A percentile compares a stretch with the other conserved stretches of the same genome.
Conservation (phyloP, 2,888 invertebrate species). For the Creontiades dilutus region DNA sequence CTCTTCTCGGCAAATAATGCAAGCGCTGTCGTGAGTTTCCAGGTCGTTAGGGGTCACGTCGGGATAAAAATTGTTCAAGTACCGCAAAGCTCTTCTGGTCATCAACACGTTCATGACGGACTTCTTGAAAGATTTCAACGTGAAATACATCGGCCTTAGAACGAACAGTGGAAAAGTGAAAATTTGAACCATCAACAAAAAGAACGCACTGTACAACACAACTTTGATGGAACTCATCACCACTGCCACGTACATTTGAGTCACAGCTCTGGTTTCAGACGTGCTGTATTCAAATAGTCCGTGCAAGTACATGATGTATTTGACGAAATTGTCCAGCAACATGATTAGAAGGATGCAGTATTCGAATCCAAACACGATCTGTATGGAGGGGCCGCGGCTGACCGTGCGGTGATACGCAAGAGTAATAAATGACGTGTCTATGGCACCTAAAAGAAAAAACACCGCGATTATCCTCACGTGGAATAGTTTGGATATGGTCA, state of each 20-base stretch:
- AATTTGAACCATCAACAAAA: constrained; percentile 96
- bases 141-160: constrained; percentile 98
- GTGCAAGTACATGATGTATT: constrained; percentile 93
- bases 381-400: constrained; percentile 96
- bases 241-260: constrained; percentile 96
- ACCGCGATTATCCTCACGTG: constrained; percentile 92
- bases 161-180: constrained; percentile 99
- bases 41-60: constrained; percentile 96
- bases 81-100: constrained; percentile 96
- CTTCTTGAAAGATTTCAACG: constrained; percentile 95
- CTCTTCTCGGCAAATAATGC: constrained; percentile 98
- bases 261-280: constrained; percentile 99
- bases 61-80: constrained; percentile 98
- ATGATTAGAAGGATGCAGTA: constrained; percentile 97
- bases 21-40: constrained; percentile 95
- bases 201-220: constrained; percentile 92
- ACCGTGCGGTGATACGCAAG: constrained; percentile 96
- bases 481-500: constrained; percentile 96
- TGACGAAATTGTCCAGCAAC: constrained; percentile 94
- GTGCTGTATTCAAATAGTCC: constrained; percentile 92
- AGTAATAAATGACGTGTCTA: constrained; percentile 93
- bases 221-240: constrained; percentile 89
- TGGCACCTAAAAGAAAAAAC: constrained; percentile 87
- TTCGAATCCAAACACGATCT: constrained; percentile 99
- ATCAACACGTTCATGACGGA: constrained; percentile 98